Evolutionary conservation across 2,888 invertebrate genomes (phyloP).

Genomic region (Catocala fraxini): DNA sequence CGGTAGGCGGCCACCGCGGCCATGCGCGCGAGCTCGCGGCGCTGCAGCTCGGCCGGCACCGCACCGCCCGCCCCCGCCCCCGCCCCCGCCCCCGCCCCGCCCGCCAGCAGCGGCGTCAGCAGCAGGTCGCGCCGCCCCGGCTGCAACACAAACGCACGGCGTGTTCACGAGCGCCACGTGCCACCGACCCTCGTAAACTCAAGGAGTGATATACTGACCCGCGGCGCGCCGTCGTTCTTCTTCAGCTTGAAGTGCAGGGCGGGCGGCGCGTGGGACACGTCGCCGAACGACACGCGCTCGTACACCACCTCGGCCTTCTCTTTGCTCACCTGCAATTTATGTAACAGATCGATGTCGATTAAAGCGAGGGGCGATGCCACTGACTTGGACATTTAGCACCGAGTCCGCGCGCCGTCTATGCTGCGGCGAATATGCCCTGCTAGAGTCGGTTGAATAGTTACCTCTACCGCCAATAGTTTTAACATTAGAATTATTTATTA

Average conservation of each 20-base stretch:
- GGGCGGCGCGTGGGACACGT: constrained; percentile 92
- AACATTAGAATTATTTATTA: too few species aligned
- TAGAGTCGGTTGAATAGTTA: too few species aligned
- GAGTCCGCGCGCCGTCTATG: too few species aligned
- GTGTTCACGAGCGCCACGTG: background rate
- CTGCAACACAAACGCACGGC: constrained; percentile 64
- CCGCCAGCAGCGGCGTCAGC: constrained; percentile 58
- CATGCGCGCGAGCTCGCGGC: constrained; percentile 58
- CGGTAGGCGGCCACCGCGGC: constrained; percentile 73
- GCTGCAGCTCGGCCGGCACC: constrained; percentile 40
- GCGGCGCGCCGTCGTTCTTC: constrained; percentile 24
- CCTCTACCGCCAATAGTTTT: too few species aligned
- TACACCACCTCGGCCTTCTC: constrained; percentile 80
- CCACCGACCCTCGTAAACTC: too few species aligned
- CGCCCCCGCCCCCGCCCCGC: constrained; percentile 33
- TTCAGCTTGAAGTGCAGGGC: constrained; percentile 68
- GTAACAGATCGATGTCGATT: too few species aligned
- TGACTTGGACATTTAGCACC: too few species aligned
- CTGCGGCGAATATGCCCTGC: too few species aligned
- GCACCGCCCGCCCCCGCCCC: constrained; percentile 9
- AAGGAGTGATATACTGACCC: constrained; percentile 24
- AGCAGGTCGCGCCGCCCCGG: constrained; percentile 90
- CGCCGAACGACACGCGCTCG: constrained; percentile 92
- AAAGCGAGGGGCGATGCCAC: too few species aligned
- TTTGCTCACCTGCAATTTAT: background rate